phyloP scores from a whole-genome alignment of 2,888 invertebrate species.

The Clitarchus hookeri region DNA sequence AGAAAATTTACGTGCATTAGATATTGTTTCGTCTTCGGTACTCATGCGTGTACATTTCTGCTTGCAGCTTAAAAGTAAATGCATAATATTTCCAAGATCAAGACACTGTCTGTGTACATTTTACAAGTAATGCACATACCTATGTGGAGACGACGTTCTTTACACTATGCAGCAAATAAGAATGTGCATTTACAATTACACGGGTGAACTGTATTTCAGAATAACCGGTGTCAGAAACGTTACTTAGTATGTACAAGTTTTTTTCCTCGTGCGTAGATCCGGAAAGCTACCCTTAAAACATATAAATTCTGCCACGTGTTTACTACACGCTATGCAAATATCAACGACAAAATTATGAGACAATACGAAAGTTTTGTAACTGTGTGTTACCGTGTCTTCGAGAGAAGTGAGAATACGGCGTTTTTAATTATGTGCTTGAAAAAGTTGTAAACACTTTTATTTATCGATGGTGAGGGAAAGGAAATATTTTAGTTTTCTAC shows the following conservation, averaged over 20 bases:
- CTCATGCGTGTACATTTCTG: no score
- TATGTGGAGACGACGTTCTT: no score
- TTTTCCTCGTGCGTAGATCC: neutral
- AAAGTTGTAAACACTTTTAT: neutral
- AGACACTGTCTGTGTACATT: no score
- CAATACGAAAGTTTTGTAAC: neutral
- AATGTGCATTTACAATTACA: neutral
- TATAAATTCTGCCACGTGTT: neutral
- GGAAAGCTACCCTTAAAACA: neutral
- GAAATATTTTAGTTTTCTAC: neutral
- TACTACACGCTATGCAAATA: neutral
- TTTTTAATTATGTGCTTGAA: neutral
- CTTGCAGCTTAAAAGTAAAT: no score
- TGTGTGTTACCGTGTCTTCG: neutral
- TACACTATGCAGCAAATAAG: no score
- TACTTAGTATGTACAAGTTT: neutral
- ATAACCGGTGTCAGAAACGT: neutral
- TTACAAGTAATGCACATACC: no score
- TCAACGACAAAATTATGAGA: neutral
- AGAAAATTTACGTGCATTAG: no score
- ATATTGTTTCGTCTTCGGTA: no score
- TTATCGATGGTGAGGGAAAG: neutral
- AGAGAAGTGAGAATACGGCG: neutral
- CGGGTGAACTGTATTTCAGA: neutral
- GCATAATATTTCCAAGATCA: no score